phyloP scores from a whole-genome alignment of 2,888 invertebrate species.

The Drosophila birchii region DNA sequence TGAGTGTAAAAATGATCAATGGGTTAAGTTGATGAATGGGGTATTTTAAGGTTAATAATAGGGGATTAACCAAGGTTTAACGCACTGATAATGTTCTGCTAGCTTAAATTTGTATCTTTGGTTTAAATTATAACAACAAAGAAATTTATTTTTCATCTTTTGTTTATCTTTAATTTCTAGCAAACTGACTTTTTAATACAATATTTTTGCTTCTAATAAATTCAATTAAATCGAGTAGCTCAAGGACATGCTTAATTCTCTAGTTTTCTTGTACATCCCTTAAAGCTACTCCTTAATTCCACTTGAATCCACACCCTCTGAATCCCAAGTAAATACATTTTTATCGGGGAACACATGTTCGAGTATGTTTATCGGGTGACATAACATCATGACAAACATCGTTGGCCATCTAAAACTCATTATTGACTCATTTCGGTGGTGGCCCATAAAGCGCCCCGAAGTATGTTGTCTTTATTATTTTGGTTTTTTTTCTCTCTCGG shows the following conservation, averaged over 20 bases:
- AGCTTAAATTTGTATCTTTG: too few species aligned
- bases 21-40: neutral
- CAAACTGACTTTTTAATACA: neutral
- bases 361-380: constrained; percentile 32
- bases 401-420: constrained; percentile 67
- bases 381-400: constrained; percentile 55
- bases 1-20: constrained; percentile 12
- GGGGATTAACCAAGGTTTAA: neutral
- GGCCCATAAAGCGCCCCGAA: constrained; percentile 62
- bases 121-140: neutral
- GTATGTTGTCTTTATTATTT: constrained; percentile 72
- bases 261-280: neutral
- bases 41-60: neutral
- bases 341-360: constrained; percentile 41
- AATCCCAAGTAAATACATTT: constrained; percentile 4
- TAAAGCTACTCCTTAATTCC: constrained; percentile 13
- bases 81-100: too few species aligned
- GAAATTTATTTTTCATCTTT: neutral
- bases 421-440: constrained; percentile 68
- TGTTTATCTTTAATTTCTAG: neutral
- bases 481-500: constrained; percentile 25
- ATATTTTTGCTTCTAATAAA: neutral
- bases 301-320: neutral
- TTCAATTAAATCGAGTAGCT: neutral
- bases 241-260: neutral